Evolutionary conservation across 2,797 vertebrate species (phyloP).

Genomic region (Phataginus tricuspis): DNA sequence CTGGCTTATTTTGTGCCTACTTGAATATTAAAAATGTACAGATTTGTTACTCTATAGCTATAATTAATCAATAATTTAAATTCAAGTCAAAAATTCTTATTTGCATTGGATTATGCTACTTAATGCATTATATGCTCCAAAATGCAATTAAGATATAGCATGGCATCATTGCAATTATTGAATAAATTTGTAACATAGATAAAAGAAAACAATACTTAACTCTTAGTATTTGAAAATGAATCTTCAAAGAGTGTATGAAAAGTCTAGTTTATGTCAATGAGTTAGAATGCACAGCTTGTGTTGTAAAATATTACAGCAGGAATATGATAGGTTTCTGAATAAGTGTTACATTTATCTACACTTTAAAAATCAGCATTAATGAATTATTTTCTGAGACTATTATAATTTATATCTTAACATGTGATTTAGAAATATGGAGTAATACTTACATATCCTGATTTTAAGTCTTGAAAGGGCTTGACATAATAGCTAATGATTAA

Average conservation of each 20-base stretch:
- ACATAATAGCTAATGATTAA: neutral
- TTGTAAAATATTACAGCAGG: neutral
- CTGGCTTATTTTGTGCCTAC: neutral
- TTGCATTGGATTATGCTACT: conserved; percentile 9
- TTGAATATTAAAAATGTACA: neutral
- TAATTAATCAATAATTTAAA: conserved; percentile 6
- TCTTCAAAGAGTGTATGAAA: neutral
- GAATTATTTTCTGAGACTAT: neutral
- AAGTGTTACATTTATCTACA: neutral
- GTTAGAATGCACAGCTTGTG: neutral
- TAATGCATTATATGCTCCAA: neutral
- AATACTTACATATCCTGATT: neutral
- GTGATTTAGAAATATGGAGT: neutral
- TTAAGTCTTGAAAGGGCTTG: neutral
- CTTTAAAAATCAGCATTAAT: neutral
- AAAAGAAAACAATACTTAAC: neutral
- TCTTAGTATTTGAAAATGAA: neutral
- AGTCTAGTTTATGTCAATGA: neutral
- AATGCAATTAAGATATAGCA: neutral
- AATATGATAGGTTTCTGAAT: neutral
- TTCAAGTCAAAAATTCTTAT: conserved; percentile 44
- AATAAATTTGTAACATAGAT: neutral
- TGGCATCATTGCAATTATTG: neutral
- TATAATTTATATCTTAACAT: neutral
- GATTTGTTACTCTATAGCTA: neutral